A percentile compares a stretch with the other conserved stretches of the same genome.
Evolutionary conservation across 2,113 vertebrate genomes (phyloP).

Genomic region (Lates calcarifer): DNA sequence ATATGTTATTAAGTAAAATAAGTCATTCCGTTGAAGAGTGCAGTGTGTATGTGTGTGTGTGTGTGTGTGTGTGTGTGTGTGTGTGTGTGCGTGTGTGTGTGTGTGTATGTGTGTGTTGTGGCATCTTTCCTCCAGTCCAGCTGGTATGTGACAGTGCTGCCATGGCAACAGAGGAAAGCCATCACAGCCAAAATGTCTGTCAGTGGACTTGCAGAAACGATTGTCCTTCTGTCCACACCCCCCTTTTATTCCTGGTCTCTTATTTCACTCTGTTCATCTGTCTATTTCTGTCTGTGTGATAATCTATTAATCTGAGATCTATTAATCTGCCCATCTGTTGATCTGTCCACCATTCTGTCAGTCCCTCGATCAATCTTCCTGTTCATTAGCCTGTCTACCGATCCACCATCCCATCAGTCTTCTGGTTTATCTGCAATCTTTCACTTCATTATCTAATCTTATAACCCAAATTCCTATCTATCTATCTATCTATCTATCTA

Average conservation of each 20-base stretch:
- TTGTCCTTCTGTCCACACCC: slow-evolving; percentile 57
- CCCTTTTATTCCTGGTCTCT: slow-evolving; percentile 26
- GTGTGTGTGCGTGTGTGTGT: slow-evolving; percentile 21
- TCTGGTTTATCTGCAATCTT: slow-evolving; percentile 12
- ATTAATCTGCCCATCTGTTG: slow-evolving; percentile 48
- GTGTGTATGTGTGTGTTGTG: slow-evolving; percentile 21
- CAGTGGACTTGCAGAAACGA: slow-evolving; percentile 62
- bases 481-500: background rate
- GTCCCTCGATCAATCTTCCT: slow-evolving; percentile 31
- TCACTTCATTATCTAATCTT: background rate
- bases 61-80: background rate
- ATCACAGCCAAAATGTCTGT: slow-evolving; percentile 69
- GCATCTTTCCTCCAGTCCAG: slow-evolving; percentile 55
- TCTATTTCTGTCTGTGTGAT: slow-evolving; percentile 41
- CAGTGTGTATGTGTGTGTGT: slow-evolving; percentile 13
- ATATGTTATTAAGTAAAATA: slow-evolving; percentile 39
- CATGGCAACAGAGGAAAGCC: slow-evolving; percentile 74
- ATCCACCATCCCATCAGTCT: slow-evolving; percentile 43
- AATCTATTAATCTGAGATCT: slow-evolving; percentile 48
- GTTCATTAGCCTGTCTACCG: slow-evolving; percentile 38
- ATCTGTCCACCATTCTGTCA: slow-evolving; percentile 38
- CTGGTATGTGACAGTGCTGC: slow-evolving; percentile 71
- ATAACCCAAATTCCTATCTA: background rate
- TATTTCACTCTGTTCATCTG: slow-evolving; percentile 26
- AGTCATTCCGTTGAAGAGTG: slow-evolving; percentile 14